A percentile compares a stretch with the other conserved stretches of the same genome.
Evolutionary conservation across 2,888 invertebrate genomes (phyloP).

Genomic region (Rhogogaster chlorosoma): DNA sequence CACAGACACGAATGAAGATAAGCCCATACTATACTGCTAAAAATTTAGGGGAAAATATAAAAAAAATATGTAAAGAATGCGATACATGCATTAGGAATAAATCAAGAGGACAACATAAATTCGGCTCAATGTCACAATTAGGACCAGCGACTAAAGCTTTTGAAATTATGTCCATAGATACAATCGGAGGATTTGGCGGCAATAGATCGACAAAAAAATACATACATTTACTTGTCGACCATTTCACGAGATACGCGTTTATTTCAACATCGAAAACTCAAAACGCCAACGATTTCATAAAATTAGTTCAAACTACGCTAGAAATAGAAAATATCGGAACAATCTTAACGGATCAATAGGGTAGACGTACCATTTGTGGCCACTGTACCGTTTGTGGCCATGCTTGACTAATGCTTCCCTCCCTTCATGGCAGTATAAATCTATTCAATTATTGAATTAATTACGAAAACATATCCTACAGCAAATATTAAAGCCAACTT

Average conservation of each 20-base stretch:
- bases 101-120: conserved; percentile 59
- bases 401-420: too few species aligned
- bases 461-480: too few species aligned
- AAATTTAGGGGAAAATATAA: conserved; percentile 55
- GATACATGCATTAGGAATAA: conserved; percentile 64
- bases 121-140: conserved; percentile 60
- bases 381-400: too few species aligned
- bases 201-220: conserved; percentile 59
- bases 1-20: conserved; percentile 52
- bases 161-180: conserved; percentile 64
- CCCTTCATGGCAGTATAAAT: too few species aligned
- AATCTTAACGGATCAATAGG: conserved; percentile 60
- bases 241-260: conserved; percentile 49
- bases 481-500: too few species aligned
- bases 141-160: conserved; percentile 62
- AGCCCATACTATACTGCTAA: conserved; percentile 52
- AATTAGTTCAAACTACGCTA: conserved; percentile 52
- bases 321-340: conserved; percentile 54
- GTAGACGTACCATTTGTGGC: too few species aligned
- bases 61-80: conserved; percentile 55
- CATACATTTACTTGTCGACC: conserved; percentile 52
- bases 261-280: conserved; percentile 60
- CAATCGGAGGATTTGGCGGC: conserved; percentile 61
- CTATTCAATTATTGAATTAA: too few species aligned
- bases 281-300: conserved; percentile 59